These are phyloP conservation scores for Bibio marci DNA, from an alignment of 2,888 invertebrate genomes.

Conservation along the genomic window DNA sequence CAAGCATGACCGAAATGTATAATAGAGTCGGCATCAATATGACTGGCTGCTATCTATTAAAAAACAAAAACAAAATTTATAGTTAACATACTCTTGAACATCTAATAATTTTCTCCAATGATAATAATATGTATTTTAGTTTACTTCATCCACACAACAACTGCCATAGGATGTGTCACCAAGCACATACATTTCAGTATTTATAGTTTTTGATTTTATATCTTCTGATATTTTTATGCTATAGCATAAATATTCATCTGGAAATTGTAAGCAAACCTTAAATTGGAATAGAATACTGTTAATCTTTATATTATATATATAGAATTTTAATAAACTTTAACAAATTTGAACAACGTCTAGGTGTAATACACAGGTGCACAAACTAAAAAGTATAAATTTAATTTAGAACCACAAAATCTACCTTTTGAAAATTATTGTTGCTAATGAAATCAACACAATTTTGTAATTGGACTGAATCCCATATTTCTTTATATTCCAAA, in stretches of 20 bases:
- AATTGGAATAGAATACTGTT: constrained; percentile 1
- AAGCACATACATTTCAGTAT: constrained; percentile 53
- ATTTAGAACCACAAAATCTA: not conserved
- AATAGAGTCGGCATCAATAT: constrained; percentile 67
- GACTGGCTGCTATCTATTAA: constrained; percentile 71
- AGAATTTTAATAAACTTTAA: too few species aligned
- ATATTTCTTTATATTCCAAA: not conserved
- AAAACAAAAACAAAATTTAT: too few species aligned
- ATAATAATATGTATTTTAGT: too few species aligned
- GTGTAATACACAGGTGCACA: too few species aligned
- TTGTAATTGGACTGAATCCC: not conserved
- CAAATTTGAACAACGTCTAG: too few species aligned
- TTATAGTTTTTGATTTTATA: constrained; percentile 27
- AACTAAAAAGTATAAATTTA: too few species aligned
- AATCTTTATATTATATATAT: not conserved
- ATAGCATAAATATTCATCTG: constrained; percentile 57
- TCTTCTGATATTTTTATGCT: constrained; percentile 49
- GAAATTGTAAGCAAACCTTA: constrained; percentile 84
- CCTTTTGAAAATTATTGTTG: not conserved
- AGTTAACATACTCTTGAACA: too few species aligned
- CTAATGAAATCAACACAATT: not conserved
- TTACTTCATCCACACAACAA: constrained; percentile 32
- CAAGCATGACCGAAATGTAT: constrained; percentile 88
- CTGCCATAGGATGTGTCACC: constrained; percentile 88
- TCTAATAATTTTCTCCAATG: too few species aligned